Base-by-base conservation (phyloP, 2,888 invertebrate species). In the Drosophila birchii region DNA sequence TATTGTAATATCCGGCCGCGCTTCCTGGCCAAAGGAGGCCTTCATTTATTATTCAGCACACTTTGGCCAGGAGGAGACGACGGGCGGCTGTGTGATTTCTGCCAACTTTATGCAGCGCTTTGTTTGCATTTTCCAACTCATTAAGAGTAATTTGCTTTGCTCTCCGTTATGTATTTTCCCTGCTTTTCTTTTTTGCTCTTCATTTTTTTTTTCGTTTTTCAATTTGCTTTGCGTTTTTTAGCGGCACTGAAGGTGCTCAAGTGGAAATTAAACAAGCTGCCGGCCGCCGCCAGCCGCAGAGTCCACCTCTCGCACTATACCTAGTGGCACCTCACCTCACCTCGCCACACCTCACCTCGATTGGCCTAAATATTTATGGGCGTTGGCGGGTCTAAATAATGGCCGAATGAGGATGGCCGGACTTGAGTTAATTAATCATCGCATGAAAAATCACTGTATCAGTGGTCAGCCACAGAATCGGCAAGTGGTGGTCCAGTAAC, bases 81-180 rank as follows among this genome's bases (percentile, higher is more conserved):
- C 9, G 34, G 34, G 58, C 58, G 32, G 57, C 43, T 34, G 41
- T 61, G 34, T 41, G 62, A 61, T 39, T 41, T 29, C 71, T 43
- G 55, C 44, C 57, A 54, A 58, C 56, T 75, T 62, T 76, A 66
- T 77, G 68, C 63, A 66, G 58, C 58, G 73, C 71, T 79, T 79
- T 79, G 79, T 79, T 76, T 76, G 74, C 79, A 77, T 79, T 79
- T 79, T 79, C 75, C 79, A 79, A 79, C 79, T 79, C 79, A 79
- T 79, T 79, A 79, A 75, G 74, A 79, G 64, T 75, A 75, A 79
- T 76, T 79, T 67, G 79, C 78, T 68, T 77, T 68, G 45, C 61
- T 51, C 58, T 73, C 51, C 71, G 73, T 56, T 70, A 54, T 57
- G 72, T 55, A 55, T 68, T 68, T 68, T 49, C 36, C n/a, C 53